Evolutionary conservation across 2,797 vertebrate species (phyloP), one percentile per base, ranked within the genome.

Genomic region (Gymnothorax reevesii): DNA sequence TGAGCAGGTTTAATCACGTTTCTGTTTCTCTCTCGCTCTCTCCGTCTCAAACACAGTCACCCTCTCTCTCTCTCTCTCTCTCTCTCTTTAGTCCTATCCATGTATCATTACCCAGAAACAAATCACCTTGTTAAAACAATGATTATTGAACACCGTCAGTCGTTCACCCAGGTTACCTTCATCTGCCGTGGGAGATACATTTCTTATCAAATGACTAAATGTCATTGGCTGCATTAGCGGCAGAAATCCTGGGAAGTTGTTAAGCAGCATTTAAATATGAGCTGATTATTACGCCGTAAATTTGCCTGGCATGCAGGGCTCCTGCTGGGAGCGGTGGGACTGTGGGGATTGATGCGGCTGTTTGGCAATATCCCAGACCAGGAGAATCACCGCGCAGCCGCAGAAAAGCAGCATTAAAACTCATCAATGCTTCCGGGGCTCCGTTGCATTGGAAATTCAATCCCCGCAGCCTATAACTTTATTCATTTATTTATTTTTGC

Each of bases 191-290:
- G 90, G 90, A 89, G 89, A 90, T 85, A 83, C 86, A 83, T 89
- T 83, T 88, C 89, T 91, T 84, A 84, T 83, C 87, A 86, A 89
- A 92, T 89, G 90, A 84, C 91, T 88, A 88, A 90, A 66, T 87
- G 91, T 90, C 89, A 91, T 87, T 33, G 22, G 87, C 88, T 86
- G 87, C 86, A 91, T 92, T 87, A 92, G 88, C 84, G 87, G 88
- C 75, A 90, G 89, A 91, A 89, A 92, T 91, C 89, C 91, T 88
- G 90, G 91, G 90, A 95, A 94, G 92, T 91, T 87, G 92, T 92
- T 92, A 92, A 93, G 92, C 89, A 71, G 88, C 92, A 91, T 94
- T 95, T 94, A 93, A 94, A 94, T 93, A 90, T 92, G 91, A 95
- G 90, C 92, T 92, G 93, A 93, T 95, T 93, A 92, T 88, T 91